Conservation (phyloP, 1,140 invertebrate genomes). For the Globodera rostochiensis region DNA sequence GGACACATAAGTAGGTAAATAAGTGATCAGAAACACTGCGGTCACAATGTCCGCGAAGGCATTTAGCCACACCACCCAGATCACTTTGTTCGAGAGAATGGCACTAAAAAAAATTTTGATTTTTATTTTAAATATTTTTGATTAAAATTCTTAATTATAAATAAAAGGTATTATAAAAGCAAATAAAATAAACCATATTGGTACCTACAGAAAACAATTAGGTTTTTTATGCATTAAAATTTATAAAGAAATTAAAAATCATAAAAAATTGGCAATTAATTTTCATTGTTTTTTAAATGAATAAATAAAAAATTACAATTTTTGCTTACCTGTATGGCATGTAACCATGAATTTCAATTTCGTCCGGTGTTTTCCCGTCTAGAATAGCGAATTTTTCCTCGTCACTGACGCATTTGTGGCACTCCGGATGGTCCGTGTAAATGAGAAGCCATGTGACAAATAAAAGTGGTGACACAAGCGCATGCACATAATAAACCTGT, state of each 20-base stretch:
- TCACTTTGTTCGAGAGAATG: conserved; percentile 40
- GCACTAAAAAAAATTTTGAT: conserved; percentile 21
- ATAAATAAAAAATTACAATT: background rate
- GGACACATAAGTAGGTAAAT: conserved; percentile 48
- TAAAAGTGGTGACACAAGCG: conserved; percentile 14
- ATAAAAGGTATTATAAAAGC: too few relatives aligned
- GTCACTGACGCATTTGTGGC: conserved; percentile 32
- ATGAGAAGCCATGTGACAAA: conserved; percentile 38
- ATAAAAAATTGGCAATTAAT: too few relatives aligned
- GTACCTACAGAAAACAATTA: too few relatives aligned
- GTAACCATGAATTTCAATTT: conserved; percentile 40
- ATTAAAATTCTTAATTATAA: conserved; percentile 11
- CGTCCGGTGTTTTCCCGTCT: conserved; percentile 33
- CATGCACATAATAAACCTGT: conserved; percentile 24
- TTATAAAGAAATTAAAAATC: too few relatives aligned
- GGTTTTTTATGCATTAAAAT: too few relatives aligned
- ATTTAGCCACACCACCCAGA: conserved; percentile 48
- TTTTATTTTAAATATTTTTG: background rate
- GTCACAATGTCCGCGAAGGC: conserved; percentile 51
- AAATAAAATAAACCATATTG: too few relatives aligned
- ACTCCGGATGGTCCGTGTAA: conserved; percentile 48
- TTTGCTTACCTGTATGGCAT: conserved; percentile 35
- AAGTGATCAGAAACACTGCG: conserved; percentile 48
- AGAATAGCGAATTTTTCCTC: conserved; percentile 34
- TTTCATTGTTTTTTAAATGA: too few relatives aligned